Base-by-base conservation (phyloP, 2,797 vertebrate species). In the Stomatorhinus walkeri region DNA sequence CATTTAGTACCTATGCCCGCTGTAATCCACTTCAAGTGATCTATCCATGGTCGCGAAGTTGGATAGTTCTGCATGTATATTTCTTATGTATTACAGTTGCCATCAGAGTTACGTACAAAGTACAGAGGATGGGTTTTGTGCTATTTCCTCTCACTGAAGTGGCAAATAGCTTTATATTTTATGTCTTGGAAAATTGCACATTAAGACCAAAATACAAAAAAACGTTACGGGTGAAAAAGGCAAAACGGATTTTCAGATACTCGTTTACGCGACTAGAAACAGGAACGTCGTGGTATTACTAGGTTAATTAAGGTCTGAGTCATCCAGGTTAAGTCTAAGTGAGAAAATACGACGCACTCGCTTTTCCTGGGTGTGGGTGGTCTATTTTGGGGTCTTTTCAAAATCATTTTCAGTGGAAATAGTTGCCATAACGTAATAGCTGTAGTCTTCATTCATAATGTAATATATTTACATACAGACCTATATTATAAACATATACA, bases 381-480 rank as follows among this genome's bases (percentile, higher is more conserved):
- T 40, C 48, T 76, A 40, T 76, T 89, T 46, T 85, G 54, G 43
- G 59, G 43, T 61, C 85, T 87, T 89, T 85, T 85, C 14, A 51
- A n/a, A 54, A 24, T 49, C n/a, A 16, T 84, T 89, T 54, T 28
- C n/a, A n/a, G 61, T 10, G n/a, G 56, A 76, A 87, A 72, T 43
- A 79, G 36, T 72, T 36, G 64, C 12, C 4, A 36, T 87, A 85
- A 81, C 10, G 49, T 46, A 24, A 51, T 22, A 22, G 85, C 5
- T 24, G 51, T 46, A 88, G 16, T 40, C 52, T 52, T 87, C n/a
- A 8, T 40, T 89, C n/a, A 90, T 76, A 85, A 72, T 56, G 24
- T 22, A 86, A 46, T 43, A 56, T 40, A 72, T 87, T 32, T 84
- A 48, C 56, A 49, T 28, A 32, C 51, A 28, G 24, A 3, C 64